phyloP scores from a whole-genome alignment of 1,140 invertebrate species.

The Myzus persicae region DNA sequence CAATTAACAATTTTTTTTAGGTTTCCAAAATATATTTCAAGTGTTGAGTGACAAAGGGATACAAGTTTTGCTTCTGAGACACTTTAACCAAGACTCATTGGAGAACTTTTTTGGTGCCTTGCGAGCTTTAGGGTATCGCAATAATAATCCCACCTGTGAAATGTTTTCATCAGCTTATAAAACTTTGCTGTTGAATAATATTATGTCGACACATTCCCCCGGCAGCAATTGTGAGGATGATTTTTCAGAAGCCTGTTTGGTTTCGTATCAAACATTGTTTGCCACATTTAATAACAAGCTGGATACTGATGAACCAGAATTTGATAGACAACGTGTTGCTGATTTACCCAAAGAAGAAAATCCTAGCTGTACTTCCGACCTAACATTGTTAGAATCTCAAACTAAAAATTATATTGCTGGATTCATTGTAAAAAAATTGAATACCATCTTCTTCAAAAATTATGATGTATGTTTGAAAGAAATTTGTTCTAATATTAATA shows the following conservation, averaged over 20 bases:
- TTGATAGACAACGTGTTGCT: neutral
- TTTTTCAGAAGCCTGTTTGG: neutral
- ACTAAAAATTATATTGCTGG: conserved; percentile 1
- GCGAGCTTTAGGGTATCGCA: neutral
- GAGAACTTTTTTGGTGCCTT: neutral
- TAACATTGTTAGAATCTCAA: neutral
- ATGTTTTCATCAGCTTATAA: neutral
- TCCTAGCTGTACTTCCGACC: neutral
- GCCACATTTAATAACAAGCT: neutral
- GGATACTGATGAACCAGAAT: neutral
- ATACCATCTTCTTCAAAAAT: neutral
- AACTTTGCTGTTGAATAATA: neutral
- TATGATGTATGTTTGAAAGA: neutral
- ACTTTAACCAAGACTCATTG: neutral
- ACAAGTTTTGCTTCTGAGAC: neutral
- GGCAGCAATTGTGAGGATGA: neutral
- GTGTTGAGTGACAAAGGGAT: neutral
- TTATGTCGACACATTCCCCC: neutral
- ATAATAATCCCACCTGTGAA: neutral
- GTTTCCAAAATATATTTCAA: neutral
- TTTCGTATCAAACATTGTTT: neutral
- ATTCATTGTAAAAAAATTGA: neutral
- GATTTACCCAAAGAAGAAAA: neutral
- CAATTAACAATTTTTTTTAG: neutral
- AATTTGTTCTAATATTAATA: neutral